Evolutionary conservation across 2,888 invertebrate species (phyloP).

Genomic region (Cyclophora albipunctata): DNA sequence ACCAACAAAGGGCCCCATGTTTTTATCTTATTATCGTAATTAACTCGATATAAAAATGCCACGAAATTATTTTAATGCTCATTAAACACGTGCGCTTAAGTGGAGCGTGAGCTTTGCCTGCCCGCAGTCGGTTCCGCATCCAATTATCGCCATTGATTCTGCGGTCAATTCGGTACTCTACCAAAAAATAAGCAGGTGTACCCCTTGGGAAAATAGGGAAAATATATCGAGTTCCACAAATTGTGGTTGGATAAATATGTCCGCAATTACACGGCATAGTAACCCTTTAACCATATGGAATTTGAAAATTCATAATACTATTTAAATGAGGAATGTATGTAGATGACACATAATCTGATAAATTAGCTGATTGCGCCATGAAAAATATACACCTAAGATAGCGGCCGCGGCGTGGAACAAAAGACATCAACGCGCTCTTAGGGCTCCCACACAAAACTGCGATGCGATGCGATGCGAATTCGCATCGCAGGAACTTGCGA

Average conservation of each 20-base stretch:
- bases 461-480: too few relatives aligned
- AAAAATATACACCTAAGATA: too few relatives aligned
- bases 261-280: neutral
- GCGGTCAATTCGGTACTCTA: conserved; percentile 38
- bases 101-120: conserved; percentile 50
- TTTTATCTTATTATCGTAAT: conserved; percentile 65
- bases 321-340: too few relatives aligned
- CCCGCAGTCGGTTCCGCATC: conserved; percentile 39
- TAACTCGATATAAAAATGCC: conserved; percentile 67
- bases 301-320: too few relatives aligned
- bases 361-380: too few relatives aligned
- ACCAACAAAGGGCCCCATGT: conserved; percentile 49
- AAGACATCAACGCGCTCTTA: neutral
- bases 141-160: conserved; percentile 73
- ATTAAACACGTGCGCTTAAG: conserved; percentile 66
- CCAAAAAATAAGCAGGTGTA: conserved; percentile 44
- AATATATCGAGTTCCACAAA: neutral
- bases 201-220: conserved; percentile 20
- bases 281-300: too few relatives aligned
- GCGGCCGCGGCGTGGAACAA: neutral
- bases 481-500: too few relatives aligned
- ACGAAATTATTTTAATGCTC: conserved; percentile 63
- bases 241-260: conserved; percentile 1
- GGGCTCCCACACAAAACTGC: too few relatives aligned
- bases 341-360: too few relatives aligned